Evolutionary conservation across 2,113 vertebrate species (phyloP).

Genomic region (Equus przewalskii): DNA sequence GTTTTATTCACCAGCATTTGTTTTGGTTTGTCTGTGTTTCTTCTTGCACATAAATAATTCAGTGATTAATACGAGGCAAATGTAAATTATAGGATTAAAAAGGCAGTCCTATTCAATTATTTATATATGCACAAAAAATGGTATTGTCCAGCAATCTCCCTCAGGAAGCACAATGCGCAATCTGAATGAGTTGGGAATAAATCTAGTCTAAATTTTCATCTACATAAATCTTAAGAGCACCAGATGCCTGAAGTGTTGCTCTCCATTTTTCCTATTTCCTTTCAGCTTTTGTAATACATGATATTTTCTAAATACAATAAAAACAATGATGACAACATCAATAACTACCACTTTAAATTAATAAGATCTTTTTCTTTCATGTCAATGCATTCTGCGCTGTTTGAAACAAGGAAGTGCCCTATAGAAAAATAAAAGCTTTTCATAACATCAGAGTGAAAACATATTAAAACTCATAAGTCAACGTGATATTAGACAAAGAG

Average conservation of each 20-base stretch:
- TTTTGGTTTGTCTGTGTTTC: conserved; percentile 26
- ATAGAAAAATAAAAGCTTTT: neutral
- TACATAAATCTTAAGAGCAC: neutral
- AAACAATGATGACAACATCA: neutral
- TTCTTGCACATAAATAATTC: conserved; percentile 59
- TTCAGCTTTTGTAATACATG: neutral
- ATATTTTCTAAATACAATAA: neutral
- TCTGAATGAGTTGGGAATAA: neutral
- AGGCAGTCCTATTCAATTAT: conserved; percentile 42
- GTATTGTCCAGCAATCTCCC: neutral
- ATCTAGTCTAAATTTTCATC: neutral
- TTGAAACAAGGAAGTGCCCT: neutral
- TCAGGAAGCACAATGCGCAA: neutral
- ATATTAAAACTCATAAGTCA: conserved; percentile 6
- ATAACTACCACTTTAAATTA: neutral
- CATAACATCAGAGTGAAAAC: conserved; percentile 32
- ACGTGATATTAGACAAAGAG: neutral
- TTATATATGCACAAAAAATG: neutral
- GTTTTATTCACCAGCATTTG: neutral
- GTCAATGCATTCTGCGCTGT: neutral
- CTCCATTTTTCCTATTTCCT: neutral
- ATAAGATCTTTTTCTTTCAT: neutral
- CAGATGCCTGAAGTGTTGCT: neutral
- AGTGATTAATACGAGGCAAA: conserved; percentile 28
- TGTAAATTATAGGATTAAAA: conserved; percentile 21